These are phyloP conservation scores for Eurosta solidaginis DNA, from an alignment of 1,140 invertebrate species.

Conservation along the genomic window DNA sequence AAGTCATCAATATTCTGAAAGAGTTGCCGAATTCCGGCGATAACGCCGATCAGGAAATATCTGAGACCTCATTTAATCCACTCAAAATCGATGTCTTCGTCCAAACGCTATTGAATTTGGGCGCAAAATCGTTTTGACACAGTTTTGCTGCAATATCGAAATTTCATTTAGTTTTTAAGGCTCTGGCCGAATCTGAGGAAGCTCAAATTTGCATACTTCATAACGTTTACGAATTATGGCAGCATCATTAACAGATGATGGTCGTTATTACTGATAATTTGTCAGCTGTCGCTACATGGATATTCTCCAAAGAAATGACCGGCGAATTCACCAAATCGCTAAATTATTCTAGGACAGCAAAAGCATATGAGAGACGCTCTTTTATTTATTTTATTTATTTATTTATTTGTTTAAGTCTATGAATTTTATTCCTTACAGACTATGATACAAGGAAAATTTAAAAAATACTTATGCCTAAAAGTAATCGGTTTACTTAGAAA, in stretches of 20 bases:
- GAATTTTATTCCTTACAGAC: too few species aligned
- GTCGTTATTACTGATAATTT: slow-evolving; percentile 95
- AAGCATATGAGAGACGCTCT: too few species aligned
- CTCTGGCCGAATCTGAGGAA: slow-evolving; percentile 90
- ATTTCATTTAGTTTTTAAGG: slow-evolving; percentile 93
- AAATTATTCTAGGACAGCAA: too few species aligned
- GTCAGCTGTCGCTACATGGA: slow-evolving; percentile 96
- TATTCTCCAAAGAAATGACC: slow-evolving; percentile 96
- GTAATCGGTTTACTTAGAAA: too few species aligned
- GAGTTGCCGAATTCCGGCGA: slow-evolving; percentile 82
- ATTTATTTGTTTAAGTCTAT: too few species aligned
- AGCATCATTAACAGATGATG: slow-evolving; percentile 95
- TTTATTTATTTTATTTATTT: too few species aligned
- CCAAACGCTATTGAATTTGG: slow-evolving; percentile 89
- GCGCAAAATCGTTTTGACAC: slow-evolving; percentile 96
- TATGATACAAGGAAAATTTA: too few species aligned
- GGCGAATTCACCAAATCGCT: slow-evolving; percentile 93
- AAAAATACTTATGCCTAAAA: too few species aligned
- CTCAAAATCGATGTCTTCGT: slow-evolving; percentile 97
- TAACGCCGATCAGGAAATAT: slow-evolving; percentile 69
- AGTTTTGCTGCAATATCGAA: slow-evolving; percentile 98
- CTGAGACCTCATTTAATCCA: slow-evolving; percentile 77
- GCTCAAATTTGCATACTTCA: slow-evolving; percentile 93
- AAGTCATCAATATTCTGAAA: slow-evolving; percentile 86
- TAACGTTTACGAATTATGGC: slow-evolving; percentile 94